Percentiles rank a stretch among this genome's conserved stretches.
These are phyloP conservation scores for Artemia franciscana DNA, from an alignment of 1,140 invertebrate genomes.

Conservation along the genomic window DNA sequence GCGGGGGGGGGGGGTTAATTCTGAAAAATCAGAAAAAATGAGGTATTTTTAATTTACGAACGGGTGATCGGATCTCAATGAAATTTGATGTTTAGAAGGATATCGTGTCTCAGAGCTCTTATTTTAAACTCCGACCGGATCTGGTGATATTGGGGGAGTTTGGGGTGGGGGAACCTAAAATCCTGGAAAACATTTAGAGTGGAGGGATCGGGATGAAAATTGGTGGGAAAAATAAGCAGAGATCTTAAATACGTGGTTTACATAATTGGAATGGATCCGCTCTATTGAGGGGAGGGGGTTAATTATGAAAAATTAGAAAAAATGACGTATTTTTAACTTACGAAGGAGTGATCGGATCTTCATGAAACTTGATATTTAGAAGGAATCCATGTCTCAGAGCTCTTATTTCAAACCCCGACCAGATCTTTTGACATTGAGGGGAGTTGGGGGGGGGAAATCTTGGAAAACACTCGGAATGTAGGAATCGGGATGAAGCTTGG, in stretches of 20 bases:
- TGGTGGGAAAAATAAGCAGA: slow-evolving; percentile 6
- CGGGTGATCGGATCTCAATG: too few relatives aligned
- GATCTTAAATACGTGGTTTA: not conserved
- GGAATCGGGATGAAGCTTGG: not conserved
- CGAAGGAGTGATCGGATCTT: not conserved
- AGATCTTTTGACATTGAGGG: not conserved
- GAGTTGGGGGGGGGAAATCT: not conserved
- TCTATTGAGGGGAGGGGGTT: slow-evolving; percentile 2
- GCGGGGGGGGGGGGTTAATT: too few relatives aligned
- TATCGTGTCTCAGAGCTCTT: too few relatives aligned
- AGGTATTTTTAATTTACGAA: too few relatives aligned
- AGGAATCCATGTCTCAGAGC: not conserved
- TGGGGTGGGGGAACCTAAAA: not conserved
- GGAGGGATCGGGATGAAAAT: too few relatives aligned
- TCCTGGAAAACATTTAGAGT: not conserved
- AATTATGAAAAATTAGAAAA: not conserved
- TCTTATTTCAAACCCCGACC: not conserved
- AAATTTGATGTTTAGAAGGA: too few relatives aligned
- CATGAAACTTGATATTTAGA: not conserved
- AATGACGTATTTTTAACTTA: not conserved
- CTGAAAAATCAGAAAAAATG: too few relatives aligned
- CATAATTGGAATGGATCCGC: not conserved
- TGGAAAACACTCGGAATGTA: not conserved
- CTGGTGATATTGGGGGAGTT: not conserved
- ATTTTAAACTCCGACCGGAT: too few relatives aligned